Evolutionary conservation across 2,888 invertebrate species (phyloP).

Genomic region (Lepidochitona cinerea): DNA sequence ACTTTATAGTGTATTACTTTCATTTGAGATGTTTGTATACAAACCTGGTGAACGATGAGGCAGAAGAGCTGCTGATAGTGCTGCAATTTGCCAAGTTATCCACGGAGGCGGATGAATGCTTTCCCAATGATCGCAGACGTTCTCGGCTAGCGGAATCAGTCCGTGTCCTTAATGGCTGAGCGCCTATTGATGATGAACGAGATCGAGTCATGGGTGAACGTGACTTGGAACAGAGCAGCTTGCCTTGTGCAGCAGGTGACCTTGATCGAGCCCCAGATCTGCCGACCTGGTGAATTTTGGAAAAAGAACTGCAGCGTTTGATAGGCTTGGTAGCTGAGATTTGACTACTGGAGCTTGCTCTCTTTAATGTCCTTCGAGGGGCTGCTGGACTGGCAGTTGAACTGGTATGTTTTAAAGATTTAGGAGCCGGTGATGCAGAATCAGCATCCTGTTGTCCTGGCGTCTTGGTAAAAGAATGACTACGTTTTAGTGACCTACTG

Average conservation of each 20-base stretch:
- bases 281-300: not conserved
- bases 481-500: not conserved
- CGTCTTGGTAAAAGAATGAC: not conserved
- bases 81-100: too few relatives aligned
- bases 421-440: not conserved
- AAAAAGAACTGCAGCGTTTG: too few relatives aligned
- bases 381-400: too few relatives aligned
- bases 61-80: too few relatives aligned
- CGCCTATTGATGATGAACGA: not conserved
- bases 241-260: not conserved
- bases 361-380: not conserved
- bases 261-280: not conserved
- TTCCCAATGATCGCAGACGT: too few relatives aligned
- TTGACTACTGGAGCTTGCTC: not conserved
- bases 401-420: not conserved
- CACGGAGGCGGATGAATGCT: too few relatives aligned
- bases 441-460: not conserved
- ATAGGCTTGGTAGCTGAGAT: too few relatives aligned
- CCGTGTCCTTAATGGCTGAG: not conserved
- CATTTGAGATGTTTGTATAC: too few relatives aligned
- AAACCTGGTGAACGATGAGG: too few relatives aligned
- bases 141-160: too few relatives aligned
- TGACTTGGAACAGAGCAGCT: not conserved
- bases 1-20: too few relatives aligned
- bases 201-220: not conserved